phyloP scores from a whole-genome alignment of 2,113 vertebrate species.

The Gallinago jamesoni region DNA sequence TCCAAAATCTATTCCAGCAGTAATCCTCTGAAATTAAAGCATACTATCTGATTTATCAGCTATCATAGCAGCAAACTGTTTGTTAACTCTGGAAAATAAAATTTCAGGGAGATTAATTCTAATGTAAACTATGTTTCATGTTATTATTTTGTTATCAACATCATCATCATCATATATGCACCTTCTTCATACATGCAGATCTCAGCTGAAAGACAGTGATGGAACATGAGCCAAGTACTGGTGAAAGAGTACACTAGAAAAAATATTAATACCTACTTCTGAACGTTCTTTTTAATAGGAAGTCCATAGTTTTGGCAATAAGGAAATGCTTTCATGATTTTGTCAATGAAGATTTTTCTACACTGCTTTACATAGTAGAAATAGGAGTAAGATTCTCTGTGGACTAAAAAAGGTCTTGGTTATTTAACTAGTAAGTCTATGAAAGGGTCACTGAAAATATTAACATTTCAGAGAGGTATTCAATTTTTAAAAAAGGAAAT shows the following conservation, averaged over 20 bases:
- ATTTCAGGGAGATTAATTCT: not conserved
- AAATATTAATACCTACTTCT: not conserved
- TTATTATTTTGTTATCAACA: not conserved
- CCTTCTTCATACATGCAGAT: not conserved
- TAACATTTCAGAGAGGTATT: not conserved
- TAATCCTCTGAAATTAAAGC: conserved; percentile 2
- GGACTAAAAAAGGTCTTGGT: not conserved
- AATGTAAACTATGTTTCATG: not conserved
- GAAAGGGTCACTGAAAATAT: not conserved
- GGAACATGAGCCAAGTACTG: not conserved
- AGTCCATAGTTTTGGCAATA: not conserved
- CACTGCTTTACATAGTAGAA: not conserved
- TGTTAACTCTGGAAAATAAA: not conserved
- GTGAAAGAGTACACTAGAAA: not conserved
- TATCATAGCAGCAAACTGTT: not conserved
- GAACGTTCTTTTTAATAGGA: not conserved
- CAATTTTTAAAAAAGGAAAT: not conserved
- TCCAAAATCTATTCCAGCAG: not conserved
- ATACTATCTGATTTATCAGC: not conserved
- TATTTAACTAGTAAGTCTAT: not conserved
- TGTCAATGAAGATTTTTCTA: not conserved
- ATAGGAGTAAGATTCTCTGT: not conserved
- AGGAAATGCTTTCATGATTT: not conserved
- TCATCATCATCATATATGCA: not conserved
- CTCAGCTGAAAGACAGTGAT: not conserved